These are phyloP conservation scores for Heterodera schachtii DNA, from an alignment of 1,140 invertebrate genomes.

Conservation along the genomic window DNA sequence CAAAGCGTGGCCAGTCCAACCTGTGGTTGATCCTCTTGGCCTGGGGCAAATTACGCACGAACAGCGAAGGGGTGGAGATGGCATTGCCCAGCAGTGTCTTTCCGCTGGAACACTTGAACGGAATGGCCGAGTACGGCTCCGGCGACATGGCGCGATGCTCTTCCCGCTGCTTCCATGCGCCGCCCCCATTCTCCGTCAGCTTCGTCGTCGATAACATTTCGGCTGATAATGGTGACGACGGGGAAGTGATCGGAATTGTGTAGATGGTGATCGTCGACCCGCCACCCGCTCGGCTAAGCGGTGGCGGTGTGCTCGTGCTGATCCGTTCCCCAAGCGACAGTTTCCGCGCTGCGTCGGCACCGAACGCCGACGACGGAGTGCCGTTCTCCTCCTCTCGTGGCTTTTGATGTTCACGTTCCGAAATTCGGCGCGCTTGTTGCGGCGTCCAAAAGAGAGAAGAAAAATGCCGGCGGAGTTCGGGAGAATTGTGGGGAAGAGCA, in stretches of 20 bases:
- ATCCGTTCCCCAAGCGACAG: background rate
- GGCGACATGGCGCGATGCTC: background rate
- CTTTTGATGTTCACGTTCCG: conserved; percentile 8
- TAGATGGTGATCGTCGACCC: conserved; percentile 28
- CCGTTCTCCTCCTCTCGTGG: background rate
- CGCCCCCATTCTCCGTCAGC: background rate
- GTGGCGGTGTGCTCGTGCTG: background rate
- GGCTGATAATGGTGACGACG: background rate
- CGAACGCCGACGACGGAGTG: background rate
- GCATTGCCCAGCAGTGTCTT: background rate
- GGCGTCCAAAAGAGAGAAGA: conserved; percentile 25
- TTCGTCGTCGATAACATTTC: background rate
- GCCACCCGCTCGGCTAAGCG: background rate
- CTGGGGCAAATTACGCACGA: conserved; percentile 1
- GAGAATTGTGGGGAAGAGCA: background rate
- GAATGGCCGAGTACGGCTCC: conserved; percentile 26
- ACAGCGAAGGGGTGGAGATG: conserved; percentile 22
- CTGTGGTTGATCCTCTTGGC: background rate
- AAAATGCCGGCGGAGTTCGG: conserved; percentile 20
- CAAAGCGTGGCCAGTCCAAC: background rate
- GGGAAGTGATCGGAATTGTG: conserved; percentile 25
- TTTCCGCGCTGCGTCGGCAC: background rate
- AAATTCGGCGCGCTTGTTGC: conserved; percentile 24
- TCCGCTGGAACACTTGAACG: conserved; percentile 4
- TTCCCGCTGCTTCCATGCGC: background rate